Evolutionary conservation across 1,140 invertebrate genomes (phyloP), one percentile per base, ranked within the genome.

Genomic region (Asbolus verrucosus): DNA sequence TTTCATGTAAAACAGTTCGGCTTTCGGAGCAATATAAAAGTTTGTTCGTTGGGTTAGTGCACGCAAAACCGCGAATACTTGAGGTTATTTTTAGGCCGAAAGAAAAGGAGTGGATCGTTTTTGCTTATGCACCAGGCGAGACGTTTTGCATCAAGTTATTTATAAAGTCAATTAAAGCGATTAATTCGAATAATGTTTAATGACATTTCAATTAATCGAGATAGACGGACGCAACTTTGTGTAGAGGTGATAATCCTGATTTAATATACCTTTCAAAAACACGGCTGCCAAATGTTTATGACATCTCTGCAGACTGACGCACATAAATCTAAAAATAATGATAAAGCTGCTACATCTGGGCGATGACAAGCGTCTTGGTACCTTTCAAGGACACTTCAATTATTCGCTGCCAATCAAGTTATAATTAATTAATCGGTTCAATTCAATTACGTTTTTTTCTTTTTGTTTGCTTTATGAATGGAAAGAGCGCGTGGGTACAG

Each of bases 311-410:
- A 8, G 46, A 54, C 19, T 54, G 46, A 54, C 46, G 46, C 46
- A 54, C 46, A 54, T 54, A 54, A 54, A 54, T 54, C 46, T 54
- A 54, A 54, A 54, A 54, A 54, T 54, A 54, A 30, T 54, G 46
- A 54, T 54, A 54, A 54, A 54, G 46, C 21, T 24, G 46, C 46
- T 54, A 54, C 46, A 54, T 54, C 46, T 54, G 46, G 46, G 46
- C 11, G 19, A 27, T 54, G 46, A 54, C 46, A 54, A 24, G 21
- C 46, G 46, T 27, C 46, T 27, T 46, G 41, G 14, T 16, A 19
- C 15, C 8, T 11, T 27, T 2, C 21, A 54, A 54, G 46, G 46
- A 5, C 21, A n/a, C 21, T 13, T 24, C 46, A 6, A 54, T 54
- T 54, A 30, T 24, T 11, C 11, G 3, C 6, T 11, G 33, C 33